phyloP scores from a whole-genome alignment of 2,888 invertebrate species.

The Reticulitermes lucifugus region DNA sequence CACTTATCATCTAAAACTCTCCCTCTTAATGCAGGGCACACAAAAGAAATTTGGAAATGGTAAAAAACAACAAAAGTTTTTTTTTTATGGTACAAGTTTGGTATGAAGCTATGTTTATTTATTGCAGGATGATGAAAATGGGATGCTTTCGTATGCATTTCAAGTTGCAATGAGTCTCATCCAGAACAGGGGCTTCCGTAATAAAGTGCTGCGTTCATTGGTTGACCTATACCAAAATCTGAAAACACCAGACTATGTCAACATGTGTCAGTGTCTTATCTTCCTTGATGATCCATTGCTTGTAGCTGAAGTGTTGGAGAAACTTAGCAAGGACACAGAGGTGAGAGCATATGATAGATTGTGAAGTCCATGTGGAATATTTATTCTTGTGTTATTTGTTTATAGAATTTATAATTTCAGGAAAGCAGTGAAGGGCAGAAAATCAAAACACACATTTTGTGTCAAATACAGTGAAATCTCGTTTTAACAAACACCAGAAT shows the following conservation, averaged over 20 bases:
- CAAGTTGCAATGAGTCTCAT: constrained; percentile 97
- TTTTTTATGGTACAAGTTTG: too few relatives aligned
- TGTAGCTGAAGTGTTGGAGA: constrained; percentile 93
- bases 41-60: too few relatives aligned
- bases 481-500: too few relatives aligned
- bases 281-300: constrained; percentile 94
- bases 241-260: constrained; percentile 95
- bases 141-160: constrained; percentile 95
- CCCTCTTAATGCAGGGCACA: too few relatives aligned
- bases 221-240: constrained; percentile 91
- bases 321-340: constrained; percentile 82
- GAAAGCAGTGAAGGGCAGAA: too few relatives aligned
- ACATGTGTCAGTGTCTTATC: constrained; percentile 98
- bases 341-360: constrained; percentile 57
- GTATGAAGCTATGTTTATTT: background rate
- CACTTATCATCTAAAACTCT: too few relatives aligned
- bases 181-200: constrained; percentile 93
- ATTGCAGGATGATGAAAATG: constrained; percentile 81
- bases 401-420: too few relatives aligned
- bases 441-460: too few relatives aligned
- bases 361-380: too few relatives aligned
- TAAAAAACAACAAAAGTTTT: too few relatives aligned
- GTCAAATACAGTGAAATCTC: too few relatives aligned
- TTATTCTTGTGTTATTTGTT: too few relatives aligned
- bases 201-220: constrained; percentile 88